Conservation (phyloP, 2,888 invertebrate species). For the Drosophila buzzatii region DNA sequence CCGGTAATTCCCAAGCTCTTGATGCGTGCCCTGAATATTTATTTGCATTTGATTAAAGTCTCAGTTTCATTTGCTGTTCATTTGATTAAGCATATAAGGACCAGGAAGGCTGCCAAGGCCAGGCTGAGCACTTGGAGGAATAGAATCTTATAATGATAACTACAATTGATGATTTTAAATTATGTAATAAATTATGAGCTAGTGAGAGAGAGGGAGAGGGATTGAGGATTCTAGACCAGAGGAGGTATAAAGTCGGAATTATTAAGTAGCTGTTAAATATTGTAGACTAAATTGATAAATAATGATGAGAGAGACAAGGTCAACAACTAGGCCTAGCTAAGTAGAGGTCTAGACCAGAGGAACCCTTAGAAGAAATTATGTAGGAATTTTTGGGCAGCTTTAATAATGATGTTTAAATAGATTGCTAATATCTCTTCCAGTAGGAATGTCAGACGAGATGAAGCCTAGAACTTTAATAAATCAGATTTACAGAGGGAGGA, state of each 20-base stretch:
- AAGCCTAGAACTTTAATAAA: background rate
- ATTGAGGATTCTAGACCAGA: background rate
- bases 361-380: too few species aligned
- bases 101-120: background rate
- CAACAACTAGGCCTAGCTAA: too few species aligned
- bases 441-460: background rate
- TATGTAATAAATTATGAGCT: background rate
- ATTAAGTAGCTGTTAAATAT: background rate
- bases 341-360: too few species aligned
- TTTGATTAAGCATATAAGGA: slow-evolving; percentile 20
- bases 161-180: slow-evolving; percentile 8
- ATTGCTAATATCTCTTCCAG: too few species aligned
- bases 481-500: too few species aligned
- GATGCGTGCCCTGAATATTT: slow-evolving; percentile 68
- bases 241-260: background rate
- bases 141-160: too few species aligned
- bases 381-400: too few species aligned
- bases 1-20: slow-evolving; percentile 20
- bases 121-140: background rate
- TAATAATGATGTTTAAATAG: too few species aligned
- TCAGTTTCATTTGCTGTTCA: slow-evolving; percentile 25
- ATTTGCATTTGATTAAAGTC: slow-evolving; percentile 66
- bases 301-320: too few species aligned
- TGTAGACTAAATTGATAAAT: too few species aligned
- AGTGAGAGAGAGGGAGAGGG: background rate